A percentile compares a stretch with the other conserved stretches of the same genome.
Conservation (phyloP, 2,113 vertebrate species). For the Miniopterus natalensis region DNA sequence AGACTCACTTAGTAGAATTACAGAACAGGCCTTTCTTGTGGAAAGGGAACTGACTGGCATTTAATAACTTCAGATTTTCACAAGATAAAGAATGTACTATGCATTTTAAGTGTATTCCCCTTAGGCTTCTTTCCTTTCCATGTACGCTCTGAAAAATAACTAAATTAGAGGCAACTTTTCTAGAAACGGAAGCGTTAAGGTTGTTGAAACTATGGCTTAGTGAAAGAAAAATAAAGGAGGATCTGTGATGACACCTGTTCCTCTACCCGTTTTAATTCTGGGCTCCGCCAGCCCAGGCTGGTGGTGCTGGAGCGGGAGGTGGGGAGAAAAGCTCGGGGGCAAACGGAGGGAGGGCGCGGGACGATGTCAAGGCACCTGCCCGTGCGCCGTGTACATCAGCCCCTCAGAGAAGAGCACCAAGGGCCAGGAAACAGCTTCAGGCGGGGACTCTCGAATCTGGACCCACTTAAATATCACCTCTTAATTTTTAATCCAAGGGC, state of each 20-base stretch:
- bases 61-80: constrained; percentile 12
- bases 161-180: constrained; percentile 1
- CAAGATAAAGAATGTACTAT: constrained; percentile 37
- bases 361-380: neutral
- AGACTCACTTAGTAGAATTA: neutral
- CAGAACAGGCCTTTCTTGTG: neutral
- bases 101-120: constrained; percentile 21
- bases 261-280: constrained; percentile 55
- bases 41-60: neutral
- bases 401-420: neutral
- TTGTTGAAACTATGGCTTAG: neutral
- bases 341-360: neutral
- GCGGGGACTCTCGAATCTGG: neutral
- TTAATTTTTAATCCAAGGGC: constrained; percentile 9
- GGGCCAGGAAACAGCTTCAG: neutral
- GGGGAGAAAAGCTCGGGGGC: neutral
- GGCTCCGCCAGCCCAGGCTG: neutral
- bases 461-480: neutral
- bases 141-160: constrained; percentile 18
- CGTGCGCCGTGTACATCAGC: neutral
- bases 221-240: neutral
- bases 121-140: constrained; percentile 7
- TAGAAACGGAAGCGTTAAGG: neutral
- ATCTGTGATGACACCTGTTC: neutral
- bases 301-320: neutral